A percentile compares a stretch with the other conserved stretches of the same genome.
phyloP scores from a whole-genome alignment of 2,797 vertebrate genomes.

The Oreochromis grahami region DNA sequence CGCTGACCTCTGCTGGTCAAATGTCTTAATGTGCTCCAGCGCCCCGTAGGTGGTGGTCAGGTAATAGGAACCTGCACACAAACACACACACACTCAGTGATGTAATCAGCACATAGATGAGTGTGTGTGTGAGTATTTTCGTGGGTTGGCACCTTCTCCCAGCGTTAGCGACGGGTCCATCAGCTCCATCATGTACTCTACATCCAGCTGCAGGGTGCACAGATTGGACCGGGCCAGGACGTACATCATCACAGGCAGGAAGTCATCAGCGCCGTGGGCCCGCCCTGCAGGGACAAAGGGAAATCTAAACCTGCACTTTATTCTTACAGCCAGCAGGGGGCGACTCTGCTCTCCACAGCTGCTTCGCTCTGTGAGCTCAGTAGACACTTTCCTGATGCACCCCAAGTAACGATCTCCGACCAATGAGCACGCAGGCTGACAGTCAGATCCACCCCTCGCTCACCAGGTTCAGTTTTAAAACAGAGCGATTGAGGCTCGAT shows the following conservation, averaged over 20 bases:
- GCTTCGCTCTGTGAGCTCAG: neutral
- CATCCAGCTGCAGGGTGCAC: slow-evolving; percentile 83
- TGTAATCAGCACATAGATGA: neutral
- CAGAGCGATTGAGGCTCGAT: rapidly evolving
- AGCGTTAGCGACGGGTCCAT: slow-evolving; percentile 95
- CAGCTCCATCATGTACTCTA: slow-evolving; percentile 99
- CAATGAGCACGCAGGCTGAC: too few species aligned
- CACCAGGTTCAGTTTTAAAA: neutral
- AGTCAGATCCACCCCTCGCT: neutral
- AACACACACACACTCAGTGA: neutral
- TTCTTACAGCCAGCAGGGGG: neutral
- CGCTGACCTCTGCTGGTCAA: slow-evolving; percentile 86
- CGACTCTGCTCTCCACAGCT: neutral
- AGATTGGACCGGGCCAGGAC: slow-evolving; percentile 91
- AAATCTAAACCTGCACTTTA: neutral
- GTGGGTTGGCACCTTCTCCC: slow-evolving; percentile 83
- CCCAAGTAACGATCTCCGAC: too few species aligned
- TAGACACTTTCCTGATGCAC: neutral
- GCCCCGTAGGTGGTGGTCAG: slow-evolving; percentile 96
- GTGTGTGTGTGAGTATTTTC: neutral
- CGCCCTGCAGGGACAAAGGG: slow-evolving; percentile 75
- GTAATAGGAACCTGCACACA: slow-evolving; percentile 89
- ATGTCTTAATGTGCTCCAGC: slow-evolving; percentile 93
- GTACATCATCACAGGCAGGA: slow-evolving; percentile 97
- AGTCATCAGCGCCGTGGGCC: slow-evolving; percentile 90